Evolutionary conservation across 2,888 invertebrate genomes (phyloP).

Genomic region (Andrena camellia): DNA sequence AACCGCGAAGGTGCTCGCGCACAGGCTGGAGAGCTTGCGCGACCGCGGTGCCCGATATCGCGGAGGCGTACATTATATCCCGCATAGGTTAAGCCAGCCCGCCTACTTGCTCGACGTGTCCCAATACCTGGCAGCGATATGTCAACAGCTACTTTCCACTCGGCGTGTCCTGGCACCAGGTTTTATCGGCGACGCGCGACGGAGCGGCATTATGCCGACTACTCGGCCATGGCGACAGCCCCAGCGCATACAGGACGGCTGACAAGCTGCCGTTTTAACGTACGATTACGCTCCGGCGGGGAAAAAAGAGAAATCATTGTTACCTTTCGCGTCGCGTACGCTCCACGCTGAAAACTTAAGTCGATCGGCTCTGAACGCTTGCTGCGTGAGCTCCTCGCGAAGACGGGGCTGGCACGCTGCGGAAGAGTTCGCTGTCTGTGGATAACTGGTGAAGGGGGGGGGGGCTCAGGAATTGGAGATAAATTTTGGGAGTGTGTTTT

Average conservation of each 20-base stretch:
- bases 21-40: constrained; percentile 40
- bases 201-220: constrained; percentile 43
- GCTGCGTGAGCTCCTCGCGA: background rate
- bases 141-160: constrained; percentile 83
- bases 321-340: constrained; percentile 6
- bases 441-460: too few relatives aligned
- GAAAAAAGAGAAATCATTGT: constrained; percentile 13
- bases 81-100: constrained; percentile 81
- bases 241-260: constrained; percentile 4
- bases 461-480: too few relatives aligned
- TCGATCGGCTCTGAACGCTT: background rate
- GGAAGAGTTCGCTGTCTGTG: too few relatives aligned
- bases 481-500: too few relatives aligned
- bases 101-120: constrained; percentile 80
- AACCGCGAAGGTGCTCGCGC: background rate
- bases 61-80: constrained; percentile 83
- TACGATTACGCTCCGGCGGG: constrained; percentile 25
- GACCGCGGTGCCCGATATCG: constrained; percentile 14
- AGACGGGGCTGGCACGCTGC: background rate
- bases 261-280: constrained; percentile 54
- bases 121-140: constrained; percentile 81
- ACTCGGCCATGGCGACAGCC: constrained; percentile 37
- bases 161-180: constrained; percentile 61
- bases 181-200: constrained; percentile 56
- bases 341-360: background rate